Conservation (phyloP, 2,113 vertebrate genomes). For the Sarotherodon lohbergeri region DNA sequence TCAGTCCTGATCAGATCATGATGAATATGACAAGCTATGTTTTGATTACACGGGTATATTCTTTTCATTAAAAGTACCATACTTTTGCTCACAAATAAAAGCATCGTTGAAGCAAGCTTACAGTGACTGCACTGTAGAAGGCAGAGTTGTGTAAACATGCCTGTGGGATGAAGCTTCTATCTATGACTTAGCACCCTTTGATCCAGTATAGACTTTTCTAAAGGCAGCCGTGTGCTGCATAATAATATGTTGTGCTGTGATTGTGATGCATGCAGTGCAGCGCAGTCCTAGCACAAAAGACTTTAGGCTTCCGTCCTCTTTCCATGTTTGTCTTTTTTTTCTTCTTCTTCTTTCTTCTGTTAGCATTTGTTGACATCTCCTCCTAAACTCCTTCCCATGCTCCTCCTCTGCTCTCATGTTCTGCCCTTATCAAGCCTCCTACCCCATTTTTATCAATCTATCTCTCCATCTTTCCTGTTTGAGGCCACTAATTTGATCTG, state of each 20-base stretch:
- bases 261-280: background rate
- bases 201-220: constrained; percentile 30
- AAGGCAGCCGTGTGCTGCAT: constrained; percentile 11
- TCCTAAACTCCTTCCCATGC: background rate
- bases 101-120: background rate
- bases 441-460: background rate
- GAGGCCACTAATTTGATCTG: constrained; percentile 37
- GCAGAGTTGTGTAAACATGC: constrained; percentile 28
- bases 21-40: background rate
- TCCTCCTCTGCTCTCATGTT: background rate
- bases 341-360: background rate
- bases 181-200: constrained; percentile 19
- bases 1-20: background rate
- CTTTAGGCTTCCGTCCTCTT: background rate
- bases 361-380: background rate
- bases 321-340: background rate
- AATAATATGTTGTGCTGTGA: constrained; percentile 19
- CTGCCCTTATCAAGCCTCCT: background rate
- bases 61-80: background rate
- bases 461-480: constrained; percentile 48
- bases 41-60: background rate
- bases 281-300: background rate
- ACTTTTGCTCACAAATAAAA: background rate
- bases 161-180: constrained; percentile 17
- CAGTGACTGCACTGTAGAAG: background rate